Base-by-base conservation (phyloP, 1,140 invertebrate genomes). In the Drosophila truncata region DNA sequence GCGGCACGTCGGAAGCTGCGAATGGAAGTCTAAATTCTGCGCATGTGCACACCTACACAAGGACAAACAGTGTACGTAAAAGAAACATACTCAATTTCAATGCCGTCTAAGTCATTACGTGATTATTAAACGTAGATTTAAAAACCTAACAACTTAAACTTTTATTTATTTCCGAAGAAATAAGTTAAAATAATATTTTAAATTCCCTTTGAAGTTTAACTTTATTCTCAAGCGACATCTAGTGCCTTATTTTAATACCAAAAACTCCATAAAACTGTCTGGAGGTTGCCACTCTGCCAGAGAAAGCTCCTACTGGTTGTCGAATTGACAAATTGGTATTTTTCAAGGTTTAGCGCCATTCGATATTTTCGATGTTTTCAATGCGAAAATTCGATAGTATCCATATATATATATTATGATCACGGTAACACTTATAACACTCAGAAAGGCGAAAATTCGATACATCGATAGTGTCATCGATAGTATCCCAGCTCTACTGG, bases 11-110 rank as follows among this genome's bases (percentile, higher is more conserved):
- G 47, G 41, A 23, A 27, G 41, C 25, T 57, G 64, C 39, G 31
- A 46, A 47, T 71, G 65, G 49, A 47, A 57, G 42, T 13, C 7
- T 2, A 5, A 20, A 23, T 49, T 37, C 65, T 35, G 83, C 80
- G 84, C 83, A 83, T 77, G 84, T 44, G 57, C 78, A 39, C 14
- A 49, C 39, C 3, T 25, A 78, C 29, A 52, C 66, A 29, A 44
- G 23, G 25, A 37, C 39, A 80, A 25, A n/a, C n/a, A 9, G 13
- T 31, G 37, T 44, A 60, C 23, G 55, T 58, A 35, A 13, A 13
- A 3, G 1, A n/a, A 23, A 27, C 18, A 7, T n/a, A 9, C 27
- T n/a, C 27, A 13, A 31, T 55, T 23, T 25, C 54, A 3, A 55
- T 78, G 41, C 41, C 47, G 46, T 46, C 58, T 44, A 37, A 62